phyloP scores from a whole-genome alignment of 2,888 invertebrate species.

The Nephrotoma flavescens region DNA sequence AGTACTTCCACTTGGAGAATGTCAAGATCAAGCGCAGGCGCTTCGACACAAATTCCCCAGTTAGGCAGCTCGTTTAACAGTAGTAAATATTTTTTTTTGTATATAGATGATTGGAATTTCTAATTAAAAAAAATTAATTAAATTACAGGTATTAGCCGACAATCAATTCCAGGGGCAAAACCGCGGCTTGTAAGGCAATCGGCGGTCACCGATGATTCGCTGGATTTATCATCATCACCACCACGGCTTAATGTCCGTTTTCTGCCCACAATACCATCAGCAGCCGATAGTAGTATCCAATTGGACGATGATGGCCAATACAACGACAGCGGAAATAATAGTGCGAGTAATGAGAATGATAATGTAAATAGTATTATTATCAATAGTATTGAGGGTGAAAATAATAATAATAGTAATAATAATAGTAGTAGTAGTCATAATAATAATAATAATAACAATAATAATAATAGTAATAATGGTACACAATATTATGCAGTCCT shows the following conservation, averaged over 20 bases:
- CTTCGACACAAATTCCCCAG: conserved; percentile 36
- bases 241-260: conserved; percentile 41
- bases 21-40: conserved; percentile 60
- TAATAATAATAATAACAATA: background rate
- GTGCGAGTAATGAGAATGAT: background rate
- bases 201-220: conserved; percentile 64
- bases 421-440: background rate
- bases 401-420: background rate
- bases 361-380: background rate
- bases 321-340: background rate
- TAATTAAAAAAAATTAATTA: too few relatives aligned
- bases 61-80: conserved; percentile 20
- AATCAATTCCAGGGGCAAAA: conserved; percentile 34
- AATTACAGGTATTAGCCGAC: conserved; percentile 6
- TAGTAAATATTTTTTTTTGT: background rate
- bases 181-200: conserved; percentile 67
- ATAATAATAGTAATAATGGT: conserved; percentile 1
- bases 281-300: conserved; percentile 54
- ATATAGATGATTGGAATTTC: background rate
- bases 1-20: conserved; percentile 83
- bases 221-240: conserved; percentile 29
- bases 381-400: conserved; percentile 34
- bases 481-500: conserved; percentile 18
- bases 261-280: conserved; percentile 57
- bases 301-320: conserved; percentile 42